phyloP scores from a whole-genome alignment of 2,888 invertebrate species.

The Scrobipalpa costella region DNA sequence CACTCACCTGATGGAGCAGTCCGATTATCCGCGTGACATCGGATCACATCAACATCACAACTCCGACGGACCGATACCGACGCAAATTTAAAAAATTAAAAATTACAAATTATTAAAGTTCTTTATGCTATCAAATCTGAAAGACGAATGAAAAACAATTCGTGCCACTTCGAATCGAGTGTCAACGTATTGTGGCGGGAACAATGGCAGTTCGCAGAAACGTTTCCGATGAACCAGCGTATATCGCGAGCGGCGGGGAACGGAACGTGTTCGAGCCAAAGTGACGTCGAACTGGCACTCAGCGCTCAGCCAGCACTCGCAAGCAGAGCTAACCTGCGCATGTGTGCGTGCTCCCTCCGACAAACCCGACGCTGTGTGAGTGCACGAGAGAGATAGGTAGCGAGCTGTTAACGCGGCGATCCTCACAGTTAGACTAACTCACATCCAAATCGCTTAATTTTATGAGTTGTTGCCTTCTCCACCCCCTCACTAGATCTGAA shows the following conservation, averaged over 20 bases:
- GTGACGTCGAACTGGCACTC: constrained; percentile 45
- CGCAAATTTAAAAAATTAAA: constrained; percentile 37
- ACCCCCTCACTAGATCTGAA: constrained; percentile 66
- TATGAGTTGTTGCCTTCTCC: constrained; percentile 82
- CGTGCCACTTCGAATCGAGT: constrained; percentile 45
- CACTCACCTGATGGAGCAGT: constrained; percentile 38
- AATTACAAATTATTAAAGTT: constrained; percentile 30
- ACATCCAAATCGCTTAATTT: constrained; percentile 82
- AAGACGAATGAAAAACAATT: constrained; percentile 37
- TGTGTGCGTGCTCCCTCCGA: constrained; percentile 38
- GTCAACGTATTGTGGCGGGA: constrained; percentile 59
- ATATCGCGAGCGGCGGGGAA: constrained; percentile 41
- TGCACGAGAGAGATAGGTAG: constrained; percentile 64
- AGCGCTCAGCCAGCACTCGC: background rate
- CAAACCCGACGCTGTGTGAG: constrained; percentile 41
- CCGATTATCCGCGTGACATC: constrained; percentile 42
- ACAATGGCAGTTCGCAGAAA: constrained; percentile 44
- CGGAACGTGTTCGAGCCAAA: constrained; percentile 46
- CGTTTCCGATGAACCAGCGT: constrained; percentile 39
- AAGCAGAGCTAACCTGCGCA: too few relatives aligned
- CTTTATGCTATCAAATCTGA: constrained; percentile 32
- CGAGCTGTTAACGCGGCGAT: constrained; percentile 76
- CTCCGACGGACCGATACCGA: constrained; percentile 35
- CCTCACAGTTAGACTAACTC: constrained; percentile 81
- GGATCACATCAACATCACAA: constrained; percentile 42